Evolutionary conservation across 2,888 invertebrate genomes (phyloP).

Genomic region (Xanthia icteritia): DNA sequence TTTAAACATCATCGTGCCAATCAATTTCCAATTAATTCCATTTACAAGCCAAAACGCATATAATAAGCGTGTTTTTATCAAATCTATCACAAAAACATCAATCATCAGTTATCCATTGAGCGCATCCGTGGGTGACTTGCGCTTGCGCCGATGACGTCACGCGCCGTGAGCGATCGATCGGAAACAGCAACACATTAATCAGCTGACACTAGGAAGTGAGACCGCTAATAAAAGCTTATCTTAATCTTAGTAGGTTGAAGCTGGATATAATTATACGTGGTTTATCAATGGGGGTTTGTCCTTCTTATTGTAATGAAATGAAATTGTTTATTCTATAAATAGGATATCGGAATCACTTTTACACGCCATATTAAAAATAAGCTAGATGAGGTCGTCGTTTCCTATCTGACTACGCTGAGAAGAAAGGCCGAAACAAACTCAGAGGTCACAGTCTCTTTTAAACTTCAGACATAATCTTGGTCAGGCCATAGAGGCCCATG

Average conservation of each 20-base stretch:
- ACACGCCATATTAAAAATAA: too few species aligned
- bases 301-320: constrained; percentile 4
- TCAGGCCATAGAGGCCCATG: too few species aligned
- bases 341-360: too few species aligned
- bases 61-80: constrained; percentile 50
- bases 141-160: constrained; percentile 63
- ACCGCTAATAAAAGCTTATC: constrained; percentile 26
- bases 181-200: constrained; percentile 69
- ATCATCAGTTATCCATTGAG: constrained; percentile 51
- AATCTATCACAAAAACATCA: constrained; percentile 54
- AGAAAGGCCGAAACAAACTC: too few species aligned
- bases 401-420: too few species aligned
- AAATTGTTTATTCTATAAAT: too few species aligned
- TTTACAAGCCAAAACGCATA: constrained; percentile 34
- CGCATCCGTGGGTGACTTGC: constrained; percentile 49
- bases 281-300: neutral
- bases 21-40: constrained; percentile 28
- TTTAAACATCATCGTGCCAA: constrained; percentile 22
- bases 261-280: neutral
- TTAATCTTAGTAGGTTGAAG: constrained; percentile 34
- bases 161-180: constrained; percentile 65
- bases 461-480: too few species aligned
- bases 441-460: too few species aligned
- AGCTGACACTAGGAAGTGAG: constrained; percentile 66
- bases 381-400: too few species aligned